Percentiles rank a stretch among this genome's conserved stretches.
phyloP scores from a whole-genome alignment of 2,113 vertebrate genomes.

The Microcebus jonahi region DNA sequence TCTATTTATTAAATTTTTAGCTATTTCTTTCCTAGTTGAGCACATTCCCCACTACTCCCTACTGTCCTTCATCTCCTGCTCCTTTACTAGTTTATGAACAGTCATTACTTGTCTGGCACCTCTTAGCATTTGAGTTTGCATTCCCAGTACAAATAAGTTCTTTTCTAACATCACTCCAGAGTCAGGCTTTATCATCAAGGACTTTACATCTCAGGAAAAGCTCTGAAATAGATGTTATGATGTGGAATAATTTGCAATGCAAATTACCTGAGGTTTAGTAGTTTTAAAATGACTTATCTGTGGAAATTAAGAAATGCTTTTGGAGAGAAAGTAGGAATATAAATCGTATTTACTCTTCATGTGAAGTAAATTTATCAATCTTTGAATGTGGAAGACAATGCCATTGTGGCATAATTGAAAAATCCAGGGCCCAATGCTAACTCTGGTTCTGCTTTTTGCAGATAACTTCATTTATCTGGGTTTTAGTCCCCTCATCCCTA shows the following conservation, averaged over 20 bases:
- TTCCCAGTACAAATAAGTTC: background rate
- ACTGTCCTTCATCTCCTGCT: background rate
- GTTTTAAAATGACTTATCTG: background rate
- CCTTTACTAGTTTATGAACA: background rate
- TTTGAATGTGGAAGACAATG: too few relatives aligned
- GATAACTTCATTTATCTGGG: too few relatives aligned
- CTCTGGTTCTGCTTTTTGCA: too few relatives aligned
- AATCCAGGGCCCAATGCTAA: too few relatives aligned
- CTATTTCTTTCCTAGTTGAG: background rate
- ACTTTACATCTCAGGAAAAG: background rate
- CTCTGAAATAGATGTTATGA: background rate
- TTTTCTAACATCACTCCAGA: background rate
- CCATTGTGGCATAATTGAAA: too few relatives aligned
- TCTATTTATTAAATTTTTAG: background rate
- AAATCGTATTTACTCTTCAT: too few relatives aligned
- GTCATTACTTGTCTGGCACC: background rate
- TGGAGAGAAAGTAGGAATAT: too few relatives aligned
- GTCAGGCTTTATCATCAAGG: background rate
- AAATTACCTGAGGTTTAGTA: background rate
- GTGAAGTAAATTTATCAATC: too few relatives aligned
- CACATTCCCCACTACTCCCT: background rate
- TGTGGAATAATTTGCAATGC: background rate
- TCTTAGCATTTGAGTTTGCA: constrained; percentile 5
- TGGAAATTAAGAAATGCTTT: constrained; percentile 3
- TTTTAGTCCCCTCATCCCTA: too few relatives aligned